Conservation (phyloP, 2,888 invertebrate genomes). For the Himalopsyche japonica region DNA sequence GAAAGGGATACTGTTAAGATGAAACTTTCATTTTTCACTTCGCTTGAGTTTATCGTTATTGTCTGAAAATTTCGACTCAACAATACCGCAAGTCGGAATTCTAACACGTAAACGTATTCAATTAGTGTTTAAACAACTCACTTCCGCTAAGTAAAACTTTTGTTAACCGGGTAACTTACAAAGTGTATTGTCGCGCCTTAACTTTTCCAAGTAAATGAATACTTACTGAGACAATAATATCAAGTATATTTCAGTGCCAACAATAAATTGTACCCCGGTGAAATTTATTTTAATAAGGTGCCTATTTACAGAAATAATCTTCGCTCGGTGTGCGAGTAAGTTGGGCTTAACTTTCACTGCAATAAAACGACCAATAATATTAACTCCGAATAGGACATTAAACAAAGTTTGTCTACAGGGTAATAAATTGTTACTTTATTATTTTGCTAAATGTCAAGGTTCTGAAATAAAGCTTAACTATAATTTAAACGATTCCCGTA, state of each 20-base stretch:
- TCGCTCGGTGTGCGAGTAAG: neutral
- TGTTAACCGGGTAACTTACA: neutral
- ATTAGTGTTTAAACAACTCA: neutral
- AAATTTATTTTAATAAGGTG: neutral
- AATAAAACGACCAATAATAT: neutral
- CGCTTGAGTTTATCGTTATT: neutral
- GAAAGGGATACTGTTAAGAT: neutral
- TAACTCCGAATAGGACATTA: neutral
- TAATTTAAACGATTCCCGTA: too few relatives aligned
- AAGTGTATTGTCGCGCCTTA: neutral
- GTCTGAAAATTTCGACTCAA: neutral
- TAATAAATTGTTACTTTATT: too few relatives aligned
- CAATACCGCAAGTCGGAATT: neutral
- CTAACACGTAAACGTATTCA: neutral
- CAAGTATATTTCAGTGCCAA: neutral
- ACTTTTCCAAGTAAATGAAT: neutral
- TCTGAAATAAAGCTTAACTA: too few relatives aligned
- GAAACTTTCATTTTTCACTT: neutral
- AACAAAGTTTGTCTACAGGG: neutral
- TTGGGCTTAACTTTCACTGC: neutral
- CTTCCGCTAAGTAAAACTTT: neutral
- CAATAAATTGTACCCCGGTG: neutral
- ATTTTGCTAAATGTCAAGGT: too few relatives aligned
- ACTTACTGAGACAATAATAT: neutral
- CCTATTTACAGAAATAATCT: neutral